These are phyloP conservation scores for Genyomyrus donnyi DNA, from an alignment of 2,113 vertebrate species.

Conservation along the genomic window DNA sequence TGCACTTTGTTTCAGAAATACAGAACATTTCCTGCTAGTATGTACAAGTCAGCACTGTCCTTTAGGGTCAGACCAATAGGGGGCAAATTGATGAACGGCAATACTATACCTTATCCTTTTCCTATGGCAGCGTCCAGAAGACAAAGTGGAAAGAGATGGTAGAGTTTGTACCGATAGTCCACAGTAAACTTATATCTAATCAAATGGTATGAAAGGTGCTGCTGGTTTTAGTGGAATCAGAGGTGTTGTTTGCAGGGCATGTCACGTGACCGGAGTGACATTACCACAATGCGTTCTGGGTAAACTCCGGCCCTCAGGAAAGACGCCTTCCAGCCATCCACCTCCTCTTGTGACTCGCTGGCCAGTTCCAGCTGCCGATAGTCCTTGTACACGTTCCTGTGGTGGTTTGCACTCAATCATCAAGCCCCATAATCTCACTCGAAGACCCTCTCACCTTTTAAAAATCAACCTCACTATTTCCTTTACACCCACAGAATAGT, in stretches of 20 bases:
- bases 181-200: background rate
- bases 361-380: slow-evolving; percentile 96
- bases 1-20: background rate
- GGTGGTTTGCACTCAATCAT: too few species aligned
- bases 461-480: background rate
- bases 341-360: slow-evolving; percentile 96
- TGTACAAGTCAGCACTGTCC: background rate
- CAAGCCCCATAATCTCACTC: background rate
- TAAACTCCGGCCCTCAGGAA: slow-evolving; percentile 95
- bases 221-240: background rate
- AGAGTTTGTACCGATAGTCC: background rate
- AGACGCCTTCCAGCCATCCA: slow-evolving; percentile 97
- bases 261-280: slow-evolving; percentile 16
- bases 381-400: slow-evolving; percentile 97
- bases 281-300: slow-evolving; percentile 84
- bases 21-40: background rate
- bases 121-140: slow-evolving; percentile 21
- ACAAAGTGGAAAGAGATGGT: slow-evolving; percentile 1
- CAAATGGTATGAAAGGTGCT: background rate
- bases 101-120: slow-evolving; percentile 40
- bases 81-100: background rate
- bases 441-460: background rate
- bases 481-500: background rate
- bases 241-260: background rate
- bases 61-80: background rate